These are phyloP conservation scores for Luperina testacea DNA, from an alignment of 2,888 invertebrate species.

Conservation along the genomic window DNA sequence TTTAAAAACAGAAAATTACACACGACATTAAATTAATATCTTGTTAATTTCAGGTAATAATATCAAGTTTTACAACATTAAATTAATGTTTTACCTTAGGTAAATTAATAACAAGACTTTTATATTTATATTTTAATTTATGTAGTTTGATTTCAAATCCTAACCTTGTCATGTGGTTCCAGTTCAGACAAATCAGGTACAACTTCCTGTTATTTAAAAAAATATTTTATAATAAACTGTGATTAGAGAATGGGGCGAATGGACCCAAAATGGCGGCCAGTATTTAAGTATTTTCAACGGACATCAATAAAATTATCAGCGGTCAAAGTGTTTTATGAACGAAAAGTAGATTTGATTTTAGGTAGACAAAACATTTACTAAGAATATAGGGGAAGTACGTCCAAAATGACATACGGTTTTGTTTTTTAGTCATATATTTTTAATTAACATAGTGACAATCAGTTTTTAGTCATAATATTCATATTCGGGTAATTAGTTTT, in stretches of 20 bases:
- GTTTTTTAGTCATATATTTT: no score
- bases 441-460: no score
- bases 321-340: neutral
- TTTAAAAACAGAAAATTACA: neutral
- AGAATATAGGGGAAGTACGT: no score
- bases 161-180: neutral
- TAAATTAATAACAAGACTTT: no score
- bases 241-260: neutral
- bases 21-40: neutral
- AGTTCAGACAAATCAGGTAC: neutral
- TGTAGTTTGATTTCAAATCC: neutral
- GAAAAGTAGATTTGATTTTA: neutral
- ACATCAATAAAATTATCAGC: neutral
- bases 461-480: no score
- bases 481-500: no score
- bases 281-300: neutral
- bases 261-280: neutral
- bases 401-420: no score
- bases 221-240: neutral
- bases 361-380: neutral
- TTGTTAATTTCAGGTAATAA: neutral
- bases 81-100: neutral
- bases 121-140: neutral
- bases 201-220: slow-evolving; percentile 12
- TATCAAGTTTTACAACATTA: no score